Base-by-base conservation (phyloP, 2,797 vertebrate genomes). In the Gymnoscopelus microlampas region DNA sequence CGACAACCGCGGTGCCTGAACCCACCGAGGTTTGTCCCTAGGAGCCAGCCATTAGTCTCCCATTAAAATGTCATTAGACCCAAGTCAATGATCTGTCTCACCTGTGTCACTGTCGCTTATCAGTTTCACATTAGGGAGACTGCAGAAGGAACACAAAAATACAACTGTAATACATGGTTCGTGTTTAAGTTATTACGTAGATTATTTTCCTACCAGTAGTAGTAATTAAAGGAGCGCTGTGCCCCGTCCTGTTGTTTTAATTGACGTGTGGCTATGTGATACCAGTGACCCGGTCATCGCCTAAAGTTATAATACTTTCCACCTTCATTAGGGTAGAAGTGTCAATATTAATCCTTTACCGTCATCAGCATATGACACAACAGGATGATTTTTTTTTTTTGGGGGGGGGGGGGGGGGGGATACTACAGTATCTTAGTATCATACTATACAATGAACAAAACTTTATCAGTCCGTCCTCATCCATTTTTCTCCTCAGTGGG, bases 21-120 rank as follows among this genome's bases (percentile, higher is more conserved):
- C 81, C 83, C 65, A 73, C 60, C 55, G 66, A 66, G 72, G 69
- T 82, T 70, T 70, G 79, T 84, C 82, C 70, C 74, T 71, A 78
- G 80, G 70, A 81, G 71, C 77, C 60, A 44, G 32, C 85, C 83
- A 89, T 90, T 83, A 88, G 71, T 77, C 80, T 75, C 78, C 73
- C 83, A 91, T 90, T 92, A 88, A 83, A 91, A 81, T 78, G 77
- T 78, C 71, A 87, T 91, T 91, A 87, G 78, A 84, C 64, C 66
- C 72, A 57, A 78, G 58, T 64, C 79, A 79, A 57, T 76, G 80
- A 73, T 82, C 77, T 74, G 75, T 59, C 72, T 76, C 76, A 82
- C 83, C 84, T 80, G 68, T 78, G 72, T 83, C 84, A 77, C 79
- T 68, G 68, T 71, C 39, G 48, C 75, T 77, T 61, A 76, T 74